These are phyloP conservation scores for Distichodus sexfasciatus DNA, from an alignment of 2,797 vertebrate genomes.

Conservation along the genomic window DNA sequence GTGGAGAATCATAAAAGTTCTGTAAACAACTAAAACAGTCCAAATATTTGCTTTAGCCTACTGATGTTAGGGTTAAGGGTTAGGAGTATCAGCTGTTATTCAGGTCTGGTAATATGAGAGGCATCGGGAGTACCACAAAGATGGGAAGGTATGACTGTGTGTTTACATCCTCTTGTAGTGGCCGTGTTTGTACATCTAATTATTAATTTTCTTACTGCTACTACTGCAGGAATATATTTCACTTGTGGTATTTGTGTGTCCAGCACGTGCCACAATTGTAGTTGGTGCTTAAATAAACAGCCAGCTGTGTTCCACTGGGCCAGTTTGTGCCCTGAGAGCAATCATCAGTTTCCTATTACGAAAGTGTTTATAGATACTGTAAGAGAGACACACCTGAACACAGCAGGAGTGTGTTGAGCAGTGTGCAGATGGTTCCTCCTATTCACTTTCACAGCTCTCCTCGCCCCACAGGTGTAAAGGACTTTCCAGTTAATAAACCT, in stretches of 20 bases:
- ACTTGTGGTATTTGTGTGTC: not conserved
- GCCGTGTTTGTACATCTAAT: too few species aligned
- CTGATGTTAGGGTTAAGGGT: too few species aligned
- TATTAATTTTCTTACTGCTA: too few species aligned
- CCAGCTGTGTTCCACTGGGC: not conserved
- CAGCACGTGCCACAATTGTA: not conserved
- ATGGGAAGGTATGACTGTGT: too few species aligned
- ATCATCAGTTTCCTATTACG: not conserved
- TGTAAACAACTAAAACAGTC: too few species aligned
- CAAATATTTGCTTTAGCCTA: too few species aligned
- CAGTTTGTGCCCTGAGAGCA: not conserved
- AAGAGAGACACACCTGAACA: slow-evolving; percentile 44
- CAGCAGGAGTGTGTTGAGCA: not conserved
- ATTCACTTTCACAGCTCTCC: slow-evolving; percentile 17
- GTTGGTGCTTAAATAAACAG: slow-evolving; percentile 17
- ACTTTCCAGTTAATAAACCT: slow-evolving; percentile 3
- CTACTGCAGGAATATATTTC: too few species aligned
- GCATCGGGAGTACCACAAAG: too few species aligned
- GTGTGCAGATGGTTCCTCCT: slow-evolving; percentile 49
- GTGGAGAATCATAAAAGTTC: too few species aligned
- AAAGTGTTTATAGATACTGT: slow-evolving; percentile 41
- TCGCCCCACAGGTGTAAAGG: not conserved
- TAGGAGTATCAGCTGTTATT: too few species aligned
- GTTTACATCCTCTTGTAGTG: too few species aligned
- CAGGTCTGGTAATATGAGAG: too few species aligned